Percentiles rank a stretch among this genome's conserved stretches.
Evolutionary conservation across 2,888 invertebrate genomes (phyloP).

Genomic region (Dascillus cervinus): DNA sequence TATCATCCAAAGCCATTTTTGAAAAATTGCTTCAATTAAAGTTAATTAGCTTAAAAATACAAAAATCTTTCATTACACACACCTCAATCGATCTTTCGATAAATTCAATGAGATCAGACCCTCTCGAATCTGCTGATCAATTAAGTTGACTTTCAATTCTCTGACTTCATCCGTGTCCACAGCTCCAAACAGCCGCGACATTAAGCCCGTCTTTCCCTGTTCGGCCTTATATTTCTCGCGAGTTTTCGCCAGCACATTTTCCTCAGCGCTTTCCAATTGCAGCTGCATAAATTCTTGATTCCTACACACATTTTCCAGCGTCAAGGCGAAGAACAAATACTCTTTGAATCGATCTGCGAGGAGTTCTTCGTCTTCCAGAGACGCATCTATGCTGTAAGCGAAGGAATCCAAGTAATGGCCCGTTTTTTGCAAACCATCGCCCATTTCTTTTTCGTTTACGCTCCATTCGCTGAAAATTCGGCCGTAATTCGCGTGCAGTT

Average conservation of each 20-base stretch:
- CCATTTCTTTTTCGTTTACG: constrained; percentile 74
- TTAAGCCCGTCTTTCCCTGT: constrained; percentile 62
- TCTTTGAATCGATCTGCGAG: constrained; percentile 78
- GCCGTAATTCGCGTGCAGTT: constrained; percentile 74
- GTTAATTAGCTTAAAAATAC: constrained; percentile 1
- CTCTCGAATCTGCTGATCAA: constrained; percentile 60
- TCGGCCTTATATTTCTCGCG: constrained; percentile 50
- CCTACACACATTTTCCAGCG: constrained; percentile 64
- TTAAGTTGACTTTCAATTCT: constrained; percentile 57
- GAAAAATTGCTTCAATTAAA: constrained; percentile 55
- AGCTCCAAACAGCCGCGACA: constrained; percentile 66
- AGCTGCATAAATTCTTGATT: constrained; percentile 68
- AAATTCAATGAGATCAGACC: too few species aligned
- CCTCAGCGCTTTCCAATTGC: constrained; percentile 63
- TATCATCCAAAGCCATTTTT: constrained; percentile 57
- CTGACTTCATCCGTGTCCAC: constrained; percentile 70
- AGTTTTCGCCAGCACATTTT: constrained; percentile 45
- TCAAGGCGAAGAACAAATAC: constrained; percentile 69
- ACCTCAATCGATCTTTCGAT: background rate
- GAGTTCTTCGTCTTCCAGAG: constrained; percentile 75
- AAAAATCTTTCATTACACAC: background rate
- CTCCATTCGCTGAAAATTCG: constrained; percentile 81
- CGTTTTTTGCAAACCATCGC: constrained; percentile 64
- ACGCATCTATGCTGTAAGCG: constrained; percentile 56
- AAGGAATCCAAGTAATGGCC: constrained; percentile 53